These are phyloP conservation scores for Nephrotoma flavescens DNA, from an alignment of 2,888 invertebrate genomes.

Conservation along the genomic window DNA sequence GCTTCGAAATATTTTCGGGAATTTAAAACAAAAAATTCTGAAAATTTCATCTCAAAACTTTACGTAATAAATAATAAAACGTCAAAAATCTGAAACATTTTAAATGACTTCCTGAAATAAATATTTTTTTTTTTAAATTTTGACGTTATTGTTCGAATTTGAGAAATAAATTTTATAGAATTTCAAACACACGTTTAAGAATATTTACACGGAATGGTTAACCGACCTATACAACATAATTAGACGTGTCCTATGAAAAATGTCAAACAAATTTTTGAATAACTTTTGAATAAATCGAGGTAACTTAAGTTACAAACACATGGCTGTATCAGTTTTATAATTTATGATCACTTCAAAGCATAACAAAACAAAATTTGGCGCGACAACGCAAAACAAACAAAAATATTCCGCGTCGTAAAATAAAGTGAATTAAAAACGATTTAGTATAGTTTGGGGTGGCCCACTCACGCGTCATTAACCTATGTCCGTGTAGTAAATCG, in stretches of 20 bases:
- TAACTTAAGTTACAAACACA: neutral
- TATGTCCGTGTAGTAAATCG: neutral
- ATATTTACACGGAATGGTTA: neutral
- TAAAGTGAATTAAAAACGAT: neutral
- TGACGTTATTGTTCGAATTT: no score
- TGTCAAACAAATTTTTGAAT: neutral
- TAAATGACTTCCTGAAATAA: no score
- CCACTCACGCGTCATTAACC: neutral
- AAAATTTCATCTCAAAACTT: no score
- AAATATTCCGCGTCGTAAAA: neutral
- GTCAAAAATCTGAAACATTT: no score
- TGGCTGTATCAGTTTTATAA: neutral
- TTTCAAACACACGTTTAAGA: no score
- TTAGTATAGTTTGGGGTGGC: neutral
- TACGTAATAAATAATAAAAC: no score
- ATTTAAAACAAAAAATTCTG: no score
- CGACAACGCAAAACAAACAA: neutral
- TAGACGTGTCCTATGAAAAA: neutral
- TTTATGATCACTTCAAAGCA: neutral
- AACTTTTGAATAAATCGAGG: neutral
- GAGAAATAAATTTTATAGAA: no score
- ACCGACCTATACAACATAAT: neutral
- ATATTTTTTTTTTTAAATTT: no score
- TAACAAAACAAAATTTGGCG: neutral
- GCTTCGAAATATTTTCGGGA: no score